Evolutionary conservation across 1,140 invertebrate species (phyloP), one percentile per base, ranked within the genome.

Genomic region (Camponotus floridanus): DNA sequence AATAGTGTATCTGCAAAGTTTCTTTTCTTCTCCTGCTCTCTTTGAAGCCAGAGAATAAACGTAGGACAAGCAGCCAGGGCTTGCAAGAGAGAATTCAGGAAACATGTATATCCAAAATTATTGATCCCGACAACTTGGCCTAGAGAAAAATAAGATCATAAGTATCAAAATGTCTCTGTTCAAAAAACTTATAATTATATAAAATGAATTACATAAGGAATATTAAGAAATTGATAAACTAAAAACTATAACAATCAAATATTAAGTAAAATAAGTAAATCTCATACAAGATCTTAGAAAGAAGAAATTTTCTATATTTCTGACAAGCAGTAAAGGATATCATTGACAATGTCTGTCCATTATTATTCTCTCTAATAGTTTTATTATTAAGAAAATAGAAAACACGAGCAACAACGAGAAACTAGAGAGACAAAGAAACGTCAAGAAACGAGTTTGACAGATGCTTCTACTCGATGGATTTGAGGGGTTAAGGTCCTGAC

Each of bases 91-190:
- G 98, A 98, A 95, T 98, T 98, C 9, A 98, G 94, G 93, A 98
- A 98, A 92, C 98, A 98, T 13, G 98, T 98, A 84, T 97, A 97
- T 55, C 98, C 98, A 83, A 98, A 96, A 95, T 98, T 98, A 84
- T 97, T 96, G 7, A 98, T 95, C 18, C 98, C 98, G 79, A 97
- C 96, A 70, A 98, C 96, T 92, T 97, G 96, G 39, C 97, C 97
- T 93, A 88, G n/a, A 93, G 86, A 76, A 85, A 64, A 31, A 55
- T 36, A 78, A 45, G 31, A 31, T 62, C 11, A n/a, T 57, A n/a
- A 57, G 18, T 36, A 76, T 45, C 26, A 87, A 57, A 33, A 18
- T 18, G 65, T 59, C 39, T 65, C 0, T 74, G 31, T 39, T 26
- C 11, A 70, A 48, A 4, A 51, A 4, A 51, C 6, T 15, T 13